A percentile compares a stretch with the other conserved stretches of the same genome.
These are phyloP conservation scores for Spodoptera exigua DNA, from an alignment of 2,888 invertebrate genomes.

Conservation along the genomic window DNA sequence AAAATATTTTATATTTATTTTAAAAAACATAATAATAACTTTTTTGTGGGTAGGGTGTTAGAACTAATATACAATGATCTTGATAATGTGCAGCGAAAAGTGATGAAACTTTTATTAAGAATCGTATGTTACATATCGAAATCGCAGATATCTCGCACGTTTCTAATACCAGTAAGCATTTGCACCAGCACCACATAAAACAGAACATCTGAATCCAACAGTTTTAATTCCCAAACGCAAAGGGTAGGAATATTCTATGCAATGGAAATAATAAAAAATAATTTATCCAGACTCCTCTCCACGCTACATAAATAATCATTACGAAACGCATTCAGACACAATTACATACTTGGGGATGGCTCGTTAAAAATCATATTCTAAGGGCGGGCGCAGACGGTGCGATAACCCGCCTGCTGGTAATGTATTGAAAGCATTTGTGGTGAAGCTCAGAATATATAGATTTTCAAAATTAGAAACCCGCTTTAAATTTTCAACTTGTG, in stretches of 20 bases:
- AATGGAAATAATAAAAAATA: constrained; percentile 81
- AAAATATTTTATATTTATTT: background rate
- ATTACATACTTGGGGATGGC: constrained; percentile 81
- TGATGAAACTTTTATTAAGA: no score
- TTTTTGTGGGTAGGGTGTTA: constrained; percentile 9
- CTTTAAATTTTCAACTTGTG: no score
- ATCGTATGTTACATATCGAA: no score
- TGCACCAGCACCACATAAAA: constrained; percentile 11
- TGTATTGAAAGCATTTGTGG: constrained; percentile 51
- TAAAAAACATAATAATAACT: constrained; percentile 1
- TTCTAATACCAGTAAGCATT: constrained; percentile 11
- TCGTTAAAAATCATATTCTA: constrained; percentile 81
- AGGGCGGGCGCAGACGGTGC: constrained; percentile 60
- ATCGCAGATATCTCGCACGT: no score
- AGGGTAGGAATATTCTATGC: constrained; percentile 50
- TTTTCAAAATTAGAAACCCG: constrained; percentile 19
- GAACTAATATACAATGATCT: constrained; percentile 40
- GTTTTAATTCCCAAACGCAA: constrained; percentile 52
- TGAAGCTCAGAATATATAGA: constrained; percentile 41
- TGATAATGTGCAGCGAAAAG: background rate
- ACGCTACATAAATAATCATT: constrained; percentile 81
- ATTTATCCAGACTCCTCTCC: constrained; percentile 70
- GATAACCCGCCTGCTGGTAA: constrained; percentile 41
- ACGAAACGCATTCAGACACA: constrained; percentile 78
- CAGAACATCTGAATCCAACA: constrained; percentile 40